A percentile compares a stretch with the other conserved stretches of the same genome.
phyloP scores from a whole-genome alignment of 2,113 vertebrate genomes.

The Bolborhynchus lineola region DNA sequence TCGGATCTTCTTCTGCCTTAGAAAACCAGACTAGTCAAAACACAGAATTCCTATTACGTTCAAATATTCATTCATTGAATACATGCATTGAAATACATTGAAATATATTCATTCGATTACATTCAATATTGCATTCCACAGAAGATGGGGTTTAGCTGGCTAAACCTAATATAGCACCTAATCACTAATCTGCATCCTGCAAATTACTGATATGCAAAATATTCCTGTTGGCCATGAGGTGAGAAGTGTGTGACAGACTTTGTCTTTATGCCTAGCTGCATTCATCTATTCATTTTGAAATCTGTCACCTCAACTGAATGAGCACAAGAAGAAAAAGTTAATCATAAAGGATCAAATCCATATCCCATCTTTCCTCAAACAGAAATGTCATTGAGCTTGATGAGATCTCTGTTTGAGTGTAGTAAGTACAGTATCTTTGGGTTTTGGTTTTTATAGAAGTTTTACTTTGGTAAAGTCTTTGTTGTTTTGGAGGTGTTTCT shows the following conservation, averaged over 20 bases:
- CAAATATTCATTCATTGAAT: not conserved
- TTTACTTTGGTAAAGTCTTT: not conserved
- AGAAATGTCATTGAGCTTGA: constrained; percentile 1
- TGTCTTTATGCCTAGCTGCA: not conserved
- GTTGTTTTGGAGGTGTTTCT: not conserved
- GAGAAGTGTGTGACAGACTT: constrained; percentile 18
- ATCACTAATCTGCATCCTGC: not conserved
- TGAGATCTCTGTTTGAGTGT: not conserved
- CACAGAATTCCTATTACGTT: not conserved
- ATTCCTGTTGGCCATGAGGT: not conserved
- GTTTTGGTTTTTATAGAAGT: not conserved
- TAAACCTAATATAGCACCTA: not conserved
- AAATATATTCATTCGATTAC: not conserved
- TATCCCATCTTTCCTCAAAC: not conserved
- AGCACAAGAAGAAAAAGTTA: not conserved
- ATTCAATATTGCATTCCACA: not conserved
- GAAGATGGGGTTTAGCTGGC: not conserved
- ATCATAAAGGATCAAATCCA: not conserved
- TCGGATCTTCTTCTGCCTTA: not conserved
- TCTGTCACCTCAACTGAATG: constrained; percentile 5
- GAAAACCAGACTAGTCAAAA: not conserved
- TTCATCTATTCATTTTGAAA: constrained; percentile 16
- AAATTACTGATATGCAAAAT: constrained; percentile 18
- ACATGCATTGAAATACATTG: not conserved
- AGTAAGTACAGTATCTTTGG: not conserved